These are phyloP conservation scores for Acrocephalus arundinaceus DNA, from an alignment of 2,113 vertebrate species.

Conservation along the genomic window DNA sequence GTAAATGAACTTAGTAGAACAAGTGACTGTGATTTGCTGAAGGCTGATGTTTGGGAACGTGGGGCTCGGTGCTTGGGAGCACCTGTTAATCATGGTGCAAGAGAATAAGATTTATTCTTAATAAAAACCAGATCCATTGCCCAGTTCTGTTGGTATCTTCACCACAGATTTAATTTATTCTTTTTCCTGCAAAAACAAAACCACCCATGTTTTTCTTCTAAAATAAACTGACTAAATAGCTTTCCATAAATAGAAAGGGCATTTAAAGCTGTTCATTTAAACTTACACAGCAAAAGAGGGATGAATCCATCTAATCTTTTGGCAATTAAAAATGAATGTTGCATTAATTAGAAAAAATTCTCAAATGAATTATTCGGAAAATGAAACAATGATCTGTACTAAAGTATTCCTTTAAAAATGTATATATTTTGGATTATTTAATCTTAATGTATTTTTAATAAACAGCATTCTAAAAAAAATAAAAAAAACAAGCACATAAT, in stretches of 20 bases:
- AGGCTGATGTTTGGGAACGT: background rate
- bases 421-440: conserved; percentile 17
- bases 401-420: conserved; percentile 18
- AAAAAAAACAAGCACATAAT: background rate
- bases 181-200: background rate
- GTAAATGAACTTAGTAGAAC: background rate
- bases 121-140: background rate
- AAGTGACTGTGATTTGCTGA: background rate
- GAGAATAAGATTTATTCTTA: background rate
- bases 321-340: conserved; percentile 55
- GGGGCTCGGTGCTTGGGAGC: background rate
- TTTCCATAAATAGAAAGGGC: background rate
- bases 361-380: conserved; percentile 36
- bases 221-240: background rate
- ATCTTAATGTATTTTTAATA: conserved; percentile 20
- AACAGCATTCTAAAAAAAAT: background rate
- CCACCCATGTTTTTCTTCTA: background rate
- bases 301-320: conserved; percentile 12
- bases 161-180: background rate
- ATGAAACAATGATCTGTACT: conserved; percentile 15
- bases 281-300: background rate
- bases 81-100: background rate
- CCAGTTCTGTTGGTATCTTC: background rate
- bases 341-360: conserved; percentile 41
- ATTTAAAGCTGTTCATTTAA: conserved; percentile 7